Evolutionary conservation across 2,113 vertebrate genomes (phyloP).

Genomic region (Pteronura brasiliensis): DNA sequence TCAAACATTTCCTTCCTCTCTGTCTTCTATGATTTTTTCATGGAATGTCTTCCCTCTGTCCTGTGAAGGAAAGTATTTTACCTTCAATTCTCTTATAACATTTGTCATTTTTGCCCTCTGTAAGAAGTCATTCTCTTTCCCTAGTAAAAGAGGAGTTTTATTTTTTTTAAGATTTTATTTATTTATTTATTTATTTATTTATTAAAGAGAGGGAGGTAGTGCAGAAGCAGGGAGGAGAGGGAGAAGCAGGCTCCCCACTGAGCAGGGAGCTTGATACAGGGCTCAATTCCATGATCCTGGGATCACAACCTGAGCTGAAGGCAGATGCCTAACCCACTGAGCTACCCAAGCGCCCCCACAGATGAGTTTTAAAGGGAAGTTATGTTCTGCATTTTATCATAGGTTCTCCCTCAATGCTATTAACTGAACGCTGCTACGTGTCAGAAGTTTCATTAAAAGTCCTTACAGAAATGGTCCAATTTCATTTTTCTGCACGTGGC

Average conservation of each 20-base stretch:
- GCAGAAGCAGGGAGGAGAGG: not conserved
- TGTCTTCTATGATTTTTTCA: not conserved
- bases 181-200: no score
- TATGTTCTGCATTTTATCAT: not conserved
- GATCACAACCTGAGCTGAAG: not conserved
- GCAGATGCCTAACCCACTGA: not conserved
- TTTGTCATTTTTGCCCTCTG: not conserved
- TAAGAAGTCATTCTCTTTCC: not conserved
- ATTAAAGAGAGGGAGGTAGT: not conserved
- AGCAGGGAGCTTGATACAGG: not conserved
- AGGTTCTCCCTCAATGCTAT: not conserved
- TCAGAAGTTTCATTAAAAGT: not conserved
- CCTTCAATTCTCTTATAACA: not conserved
- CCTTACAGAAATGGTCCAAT: not conserved
- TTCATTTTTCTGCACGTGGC: no score
- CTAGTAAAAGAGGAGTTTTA: not conserved
- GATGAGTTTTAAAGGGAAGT: not conserved
- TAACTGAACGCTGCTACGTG: not conserved
- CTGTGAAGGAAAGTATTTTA: not conserved
- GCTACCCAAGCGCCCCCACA: not conserved
- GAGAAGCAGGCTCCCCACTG: not conserved
- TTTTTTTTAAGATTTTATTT: not conserved
- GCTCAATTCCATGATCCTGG: not conserved
- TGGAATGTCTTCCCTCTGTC: not conserved
- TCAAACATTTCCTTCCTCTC: not conserved